Percentiles rank a stretch among this genome's conserved stretches.
Conservation (phyloP, 2,888 invertebrate genomes). For the Pherbina coryleti region DNA sequence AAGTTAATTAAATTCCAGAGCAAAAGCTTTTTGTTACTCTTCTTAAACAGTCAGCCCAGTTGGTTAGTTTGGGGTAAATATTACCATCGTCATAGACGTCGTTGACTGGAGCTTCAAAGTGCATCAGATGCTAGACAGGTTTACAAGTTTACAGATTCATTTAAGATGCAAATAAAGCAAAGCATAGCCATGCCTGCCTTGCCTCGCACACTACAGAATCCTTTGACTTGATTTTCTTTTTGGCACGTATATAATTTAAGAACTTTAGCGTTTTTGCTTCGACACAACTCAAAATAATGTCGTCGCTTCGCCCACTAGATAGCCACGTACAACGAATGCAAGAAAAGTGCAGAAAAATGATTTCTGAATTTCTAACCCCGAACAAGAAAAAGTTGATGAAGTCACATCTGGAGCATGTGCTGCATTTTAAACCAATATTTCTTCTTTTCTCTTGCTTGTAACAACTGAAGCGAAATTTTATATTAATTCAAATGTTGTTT, state of each 20-base stretch:
- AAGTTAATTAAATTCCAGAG: not conserved
- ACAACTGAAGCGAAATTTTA: not conserved
- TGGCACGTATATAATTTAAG: not conserved
- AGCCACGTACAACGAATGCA: not conserved
- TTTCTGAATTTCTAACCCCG: slow-evolving; percentile 19
- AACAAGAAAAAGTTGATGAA: slow-evolving; percentile 12
- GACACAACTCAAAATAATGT: slow-evolving; percentile 20
- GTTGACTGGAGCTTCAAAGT: not conserved
- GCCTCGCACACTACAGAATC: not conserved
- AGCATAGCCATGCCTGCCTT: not conserved
- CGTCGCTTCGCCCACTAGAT: not conserved
- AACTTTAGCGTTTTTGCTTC: slow-evolving; percentile 1
- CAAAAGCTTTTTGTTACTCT: not conserved
- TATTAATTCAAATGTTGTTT: no score
- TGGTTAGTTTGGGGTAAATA: not conserved
- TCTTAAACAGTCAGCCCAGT: not conserved
- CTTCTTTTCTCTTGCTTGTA: not conserved
- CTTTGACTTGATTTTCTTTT: not conserved
- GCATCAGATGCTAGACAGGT: slow-evolving; percentile 3
- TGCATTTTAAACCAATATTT: slow-evolving; percentile 1
- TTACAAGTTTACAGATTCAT: slow-evolving; percentile 15
- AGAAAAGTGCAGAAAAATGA: slow-evolving; percentile 4
- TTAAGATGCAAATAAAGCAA: slow-evolving; percentile 24
- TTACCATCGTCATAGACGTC: not conserved
- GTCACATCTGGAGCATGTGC: slow-evolving; percentile 20